Base-by-base conservation (phyloP, 2,888 invertebrate species). In the Orchesella flavescens region DNA sequence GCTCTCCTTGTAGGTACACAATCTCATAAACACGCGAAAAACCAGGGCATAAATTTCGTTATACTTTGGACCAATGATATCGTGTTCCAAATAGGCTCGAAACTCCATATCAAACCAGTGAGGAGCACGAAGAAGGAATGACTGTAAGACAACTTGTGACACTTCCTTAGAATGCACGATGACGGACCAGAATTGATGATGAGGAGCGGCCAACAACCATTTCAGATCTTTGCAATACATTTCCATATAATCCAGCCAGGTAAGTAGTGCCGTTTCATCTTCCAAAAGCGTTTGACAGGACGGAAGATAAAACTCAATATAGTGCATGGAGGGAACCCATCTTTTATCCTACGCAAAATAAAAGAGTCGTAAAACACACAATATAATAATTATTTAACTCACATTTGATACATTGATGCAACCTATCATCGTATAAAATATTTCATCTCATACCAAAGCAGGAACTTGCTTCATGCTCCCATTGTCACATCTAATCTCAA, bases 1-100 rank as follows among this genome's bases (percentile, higher is more conserved):
- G 17, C 94, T 94, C 90, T 96, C 95, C 88, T 93, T 94, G 90
- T 94, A 94, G 13, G 95, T 96, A 12, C 95, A 92, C 87, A 97
- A 92, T 88, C 97, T 93, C 87, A 94, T 92, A 89, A 94, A 94
- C 10, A 95, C 91, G 23, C 94, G 91, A 69, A 96, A 93, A 75
- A 95, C 93, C 19, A 91, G 89, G 59, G 90, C 89, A 80, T 91
- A 91, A 15, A 93, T 89, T 73, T 92, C 92, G 84, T 93, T 91
- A 57, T 95, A 92, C 63, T 93, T 91, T 43, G 93, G 91, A 63
- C 91, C 91, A 23, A 93, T 90, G 13, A 90, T 89, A n/a, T 89
- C 87, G 75, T 90, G 89, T 5, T 90, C 89, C 0, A 92, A 91
- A 68, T 91, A 90, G 68, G 89, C 87, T 19, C 78, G 77, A 43